phyloP scores from a whole-genome alignment of 2,113 vertebrate species.

The Triplophysa dalaica region DNA sequence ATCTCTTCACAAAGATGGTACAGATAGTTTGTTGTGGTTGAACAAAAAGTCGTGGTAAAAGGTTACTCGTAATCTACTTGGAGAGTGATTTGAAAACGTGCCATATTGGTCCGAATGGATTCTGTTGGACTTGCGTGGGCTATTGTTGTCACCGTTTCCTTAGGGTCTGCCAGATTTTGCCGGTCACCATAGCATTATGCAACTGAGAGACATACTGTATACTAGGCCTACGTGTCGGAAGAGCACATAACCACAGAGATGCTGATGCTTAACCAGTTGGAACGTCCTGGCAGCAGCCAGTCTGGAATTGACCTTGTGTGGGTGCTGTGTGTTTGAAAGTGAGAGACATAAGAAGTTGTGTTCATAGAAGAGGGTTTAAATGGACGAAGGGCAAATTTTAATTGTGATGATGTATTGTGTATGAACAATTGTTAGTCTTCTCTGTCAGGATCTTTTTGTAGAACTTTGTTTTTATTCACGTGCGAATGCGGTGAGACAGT shows the following conservation, averaged over 20 bases:
- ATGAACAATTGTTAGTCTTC: neutral
- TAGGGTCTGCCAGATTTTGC: conserved; percentile 32
- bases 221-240: conserved; percentile 42
- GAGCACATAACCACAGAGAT: conserved; percentile 26
- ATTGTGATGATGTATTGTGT: neutral
- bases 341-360: no score
- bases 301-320: neutral
- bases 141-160: conserved; percentile 63
- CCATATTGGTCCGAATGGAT: neutral
- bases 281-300: conserved; percentile 2
- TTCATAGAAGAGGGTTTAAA: neutral
- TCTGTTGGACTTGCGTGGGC: conserved; percentile 53
- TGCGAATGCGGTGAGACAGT: no score
- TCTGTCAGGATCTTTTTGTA: no score
- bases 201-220: neutral
- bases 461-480: no score
- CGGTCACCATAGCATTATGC: neutral
- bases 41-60: neutral
- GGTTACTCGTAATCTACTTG: no score
- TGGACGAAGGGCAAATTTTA: neutral
- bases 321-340: neutral
- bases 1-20: neutral
- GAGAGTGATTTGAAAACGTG: neutral
- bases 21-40: neutral
- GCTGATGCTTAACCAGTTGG: neutral